These are phyloP conservation scores for Meandrina meandrites DNA, from an alignment of 92 coral and sea anemone species.

Conservation along the genomic window DNA sequence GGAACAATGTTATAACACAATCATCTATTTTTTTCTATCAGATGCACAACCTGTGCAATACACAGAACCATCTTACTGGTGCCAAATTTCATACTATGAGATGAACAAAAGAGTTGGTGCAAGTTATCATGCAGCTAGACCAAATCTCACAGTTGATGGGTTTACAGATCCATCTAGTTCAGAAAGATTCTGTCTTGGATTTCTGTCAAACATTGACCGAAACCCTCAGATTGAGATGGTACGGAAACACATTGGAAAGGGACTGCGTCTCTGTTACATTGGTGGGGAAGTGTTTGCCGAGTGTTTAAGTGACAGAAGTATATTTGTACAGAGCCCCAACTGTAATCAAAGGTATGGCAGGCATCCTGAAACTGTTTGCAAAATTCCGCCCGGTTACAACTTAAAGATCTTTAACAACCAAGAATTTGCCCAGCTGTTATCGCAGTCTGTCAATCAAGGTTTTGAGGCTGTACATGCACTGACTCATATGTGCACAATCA, in stretches of 20 bases:
- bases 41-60: conserved; percentile 98
- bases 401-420: conserved; percentile 96
- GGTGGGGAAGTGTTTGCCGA: conserved; percentile 98
- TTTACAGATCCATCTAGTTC: conserved; percentile 97
- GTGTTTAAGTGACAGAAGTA: conserved; percentile 96
- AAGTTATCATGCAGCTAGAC: conserved; percentile 86
- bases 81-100: conserved; percentile 91
- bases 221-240: conserved; percentile 94
- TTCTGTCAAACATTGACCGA: conserved; percentile 93
- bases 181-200: conserved; percentile 91
- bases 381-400: conserved; percentile 97
- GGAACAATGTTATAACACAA: too few relatives aligned
- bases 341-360: conserved; percentile 97
- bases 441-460: conserved; percentile 98
- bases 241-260: conserved; percentile 94
- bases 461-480: conserved; percentile 96
- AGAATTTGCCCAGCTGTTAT: conserved; percentile 94
- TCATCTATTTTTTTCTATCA: conserved; percentile 14
- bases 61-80: conserved; percentile 93
- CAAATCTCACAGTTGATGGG: conserved; percentile 95
- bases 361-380: conserved; percentile 99
- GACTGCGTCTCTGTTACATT: conserved; percentile 93
- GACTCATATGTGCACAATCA: conserved; percentile 95
- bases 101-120: conserved; percentile 95
- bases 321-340: conserved; percentile 97